phyloP scores from a whole-genome alignment of 2,888 invertebrate species.

The Apodemia hepburni region DNA sequence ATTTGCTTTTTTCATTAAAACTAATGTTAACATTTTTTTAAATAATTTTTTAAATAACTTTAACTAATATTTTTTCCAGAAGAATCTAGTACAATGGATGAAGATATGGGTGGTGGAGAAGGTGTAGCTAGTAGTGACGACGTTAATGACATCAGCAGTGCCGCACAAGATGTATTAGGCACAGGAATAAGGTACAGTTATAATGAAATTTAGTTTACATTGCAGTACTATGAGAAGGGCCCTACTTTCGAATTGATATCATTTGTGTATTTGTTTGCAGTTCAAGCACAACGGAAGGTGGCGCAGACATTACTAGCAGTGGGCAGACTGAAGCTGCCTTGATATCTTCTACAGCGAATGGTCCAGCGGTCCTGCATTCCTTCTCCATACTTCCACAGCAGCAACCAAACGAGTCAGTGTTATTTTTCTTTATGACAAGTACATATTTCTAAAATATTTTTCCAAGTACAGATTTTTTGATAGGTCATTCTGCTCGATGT shows the following conservation, averaged over 20 bases:
- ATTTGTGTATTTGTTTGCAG: conserved; percentile 36
- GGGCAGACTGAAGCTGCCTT: conserved; percentile 62
- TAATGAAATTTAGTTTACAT: neutral
- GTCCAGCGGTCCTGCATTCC: conserved; percentile 59
- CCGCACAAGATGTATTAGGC: conserved; percentile 62
- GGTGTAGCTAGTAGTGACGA: conserved; percentile 76
- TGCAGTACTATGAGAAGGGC: too few relatives aligned
- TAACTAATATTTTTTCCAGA: conserved; percentile 40
- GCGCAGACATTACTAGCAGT: conserved; percentile 68
- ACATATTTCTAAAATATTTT: neutral
- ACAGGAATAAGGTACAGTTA: conserved; percentile 50
- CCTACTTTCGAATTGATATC: too few relatives aligned
- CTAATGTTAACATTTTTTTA: too few relatives aligned
- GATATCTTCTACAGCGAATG: conserved; percentile 69
- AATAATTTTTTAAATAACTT: neutral
- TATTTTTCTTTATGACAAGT: neutral
- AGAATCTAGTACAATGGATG: conserved; percentile 76
- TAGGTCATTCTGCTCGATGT: neutral
- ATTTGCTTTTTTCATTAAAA: too few relatives aligned
- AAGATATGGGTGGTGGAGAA: conserved; percentile 72
- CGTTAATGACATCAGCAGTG: conserved; percentile 73
- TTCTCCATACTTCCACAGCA: conserved; percentile 60
- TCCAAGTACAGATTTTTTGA: neutral
- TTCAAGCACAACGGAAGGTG: conserved; percentile 71
- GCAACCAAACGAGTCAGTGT: conserved; percentile 63